Percentiles rank a stretch among this genome's conserved stretches.
phyloP scores from a whole-genome alignment of 2,888 invertebrate species.

The Lithodes maja region DNA sequence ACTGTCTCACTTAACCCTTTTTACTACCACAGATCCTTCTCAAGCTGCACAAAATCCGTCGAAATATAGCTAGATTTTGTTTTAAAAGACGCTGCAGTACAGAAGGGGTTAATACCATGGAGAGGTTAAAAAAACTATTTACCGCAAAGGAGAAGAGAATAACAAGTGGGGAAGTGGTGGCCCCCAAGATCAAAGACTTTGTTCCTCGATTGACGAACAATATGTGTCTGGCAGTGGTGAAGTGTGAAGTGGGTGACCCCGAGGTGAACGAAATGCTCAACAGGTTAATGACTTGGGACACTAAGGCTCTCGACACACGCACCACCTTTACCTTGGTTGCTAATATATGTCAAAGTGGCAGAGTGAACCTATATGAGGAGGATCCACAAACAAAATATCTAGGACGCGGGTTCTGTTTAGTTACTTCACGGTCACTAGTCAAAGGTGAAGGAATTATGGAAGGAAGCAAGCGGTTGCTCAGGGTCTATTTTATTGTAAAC shows the following conservation, averaged over 20 bases:
- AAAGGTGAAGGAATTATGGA: neutral
- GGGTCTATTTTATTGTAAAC: constrained; percentile 31
- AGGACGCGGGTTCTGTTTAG: neutral
- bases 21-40: no score
- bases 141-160: no score
- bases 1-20: no score
- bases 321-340: constrained; percentile 26
- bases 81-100: no score
- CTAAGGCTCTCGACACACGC: neutral
- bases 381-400: neutral
- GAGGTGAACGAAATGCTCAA: constrained; percentile 24
- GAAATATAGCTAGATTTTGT: no score
- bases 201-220: constrained; percentile 23
- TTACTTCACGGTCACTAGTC: constrained; percentile 23
- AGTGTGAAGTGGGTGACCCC: constrained; percentile 6
- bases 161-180: no score
- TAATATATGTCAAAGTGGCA: constrained; percentile 3
- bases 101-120: no score
- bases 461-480: neutral
- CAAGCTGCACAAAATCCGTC: no score
- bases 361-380: constrained; percentile 16
- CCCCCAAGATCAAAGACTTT: neutral
- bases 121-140: no score
- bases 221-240: constrained; percentile 23
- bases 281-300: constrained; percentile 23